Evolutionary conservation across 2,113 vertebrate genomes (phyloP).

Genomic region (Ia io): DNA sequence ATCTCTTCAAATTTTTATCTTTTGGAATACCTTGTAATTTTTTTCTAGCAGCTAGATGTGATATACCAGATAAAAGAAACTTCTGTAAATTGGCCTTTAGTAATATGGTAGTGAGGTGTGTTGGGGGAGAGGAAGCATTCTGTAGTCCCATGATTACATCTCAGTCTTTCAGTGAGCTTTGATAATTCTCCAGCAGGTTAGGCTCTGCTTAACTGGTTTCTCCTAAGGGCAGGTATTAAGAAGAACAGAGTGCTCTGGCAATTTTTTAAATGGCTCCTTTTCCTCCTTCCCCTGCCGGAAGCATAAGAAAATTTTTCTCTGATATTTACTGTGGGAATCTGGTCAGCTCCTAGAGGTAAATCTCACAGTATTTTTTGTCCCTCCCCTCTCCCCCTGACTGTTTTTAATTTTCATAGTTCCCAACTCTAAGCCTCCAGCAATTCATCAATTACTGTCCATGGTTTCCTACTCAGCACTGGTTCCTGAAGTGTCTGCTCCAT

Average conservation of each 20-base stretch:
- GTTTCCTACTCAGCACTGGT: neutral
- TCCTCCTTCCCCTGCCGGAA: neutral
- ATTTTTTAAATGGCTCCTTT: neutral
- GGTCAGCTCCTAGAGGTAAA: neutral
- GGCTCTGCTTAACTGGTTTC: neutral
- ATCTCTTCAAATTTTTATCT: neutral
- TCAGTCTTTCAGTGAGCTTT: neutral
- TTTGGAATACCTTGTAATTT: neutral
- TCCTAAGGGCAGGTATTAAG: neutral
- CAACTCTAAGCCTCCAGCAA: neutral
- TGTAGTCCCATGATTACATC: neutral
- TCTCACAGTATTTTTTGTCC: neutral
- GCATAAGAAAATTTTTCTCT: neutral
- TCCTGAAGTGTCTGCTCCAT: neutral
- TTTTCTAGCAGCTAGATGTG: neutral
- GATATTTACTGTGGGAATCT: neutral
- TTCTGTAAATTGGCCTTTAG: neutral
- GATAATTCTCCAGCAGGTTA: neutral
- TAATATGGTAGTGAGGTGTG: neutral
- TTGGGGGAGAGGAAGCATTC: neutral
- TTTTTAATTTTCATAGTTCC: neutral
- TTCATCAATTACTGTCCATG: neutral
- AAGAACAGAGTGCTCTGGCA: neutral
- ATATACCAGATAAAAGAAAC: neutral
- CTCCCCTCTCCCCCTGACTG: too few species aligned